Percentiles rank a stretch among this genome's conserved stretches.
Conservation (phyloP, 2,888 invertebrate species). For the Drosophila infuscata region DNA sequence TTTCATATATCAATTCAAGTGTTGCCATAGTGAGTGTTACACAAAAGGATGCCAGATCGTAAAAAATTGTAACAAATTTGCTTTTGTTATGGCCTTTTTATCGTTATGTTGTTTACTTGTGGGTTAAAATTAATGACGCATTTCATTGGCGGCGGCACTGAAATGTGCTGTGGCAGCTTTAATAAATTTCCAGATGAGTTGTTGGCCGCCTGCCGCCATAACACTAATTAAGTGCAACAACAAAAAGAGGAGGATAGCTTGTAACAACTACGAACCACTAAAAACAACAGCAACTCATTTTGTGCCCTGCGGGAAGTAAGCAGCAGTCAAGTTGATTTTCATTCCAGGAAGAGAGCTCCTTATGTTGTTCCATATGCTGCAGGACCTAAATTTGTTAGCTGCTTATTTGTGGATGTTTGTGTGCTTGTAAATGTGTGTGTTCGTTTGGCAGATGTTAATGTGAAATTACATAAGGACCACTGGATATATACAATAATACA, state of each 20-base stretch:
- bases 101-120: constrained; percentile 13
- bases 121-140: constrained; percentile 46
- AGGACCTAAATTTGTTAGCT: constrained; percentile 69
- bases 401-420: constrained; percentile 22
- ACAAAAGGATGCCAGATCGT: constrained; percentile 1
- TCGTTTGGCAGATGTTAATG: constrained; percentile 55
- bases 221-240: constrained; percentile 61
- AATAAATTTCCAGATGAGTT: constrained; percentile 43
- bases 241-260: constrained; percentile 17
- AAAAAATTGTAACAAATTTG: constrained; percentile 9
- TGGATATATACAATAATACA: constrained; percentile 22
- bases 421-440: neutral
- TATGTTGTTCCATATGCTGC: constrained; percentile 51
- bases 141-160: constrained; percentile 20
- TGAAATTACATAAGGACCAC: constrained; percentile 49
- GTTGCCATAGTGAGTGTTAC: constrained; percentile 1
- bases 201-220: constrained; percentile 30
- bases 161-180: constrained; percentile 33
- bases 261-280: constrained; percentile 10
- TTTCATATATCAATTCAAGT: constrained; percentile 17
- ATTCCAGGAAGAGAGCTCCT: constrained; percentile 27
- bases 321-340: constrained; percentile 15
- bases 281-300: constrained; percentile 38
- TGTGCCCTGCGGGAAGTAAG: constrained; percentile 40
- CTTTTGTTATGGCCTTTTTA: constrained; percentile 15